Percentiles rank a stretch among this genome's conserved stretches.
Evolutionary conservation across 2,113 vertebrate species (phyloP).

Genomic region (Limnothrissa miodon): DNA sequence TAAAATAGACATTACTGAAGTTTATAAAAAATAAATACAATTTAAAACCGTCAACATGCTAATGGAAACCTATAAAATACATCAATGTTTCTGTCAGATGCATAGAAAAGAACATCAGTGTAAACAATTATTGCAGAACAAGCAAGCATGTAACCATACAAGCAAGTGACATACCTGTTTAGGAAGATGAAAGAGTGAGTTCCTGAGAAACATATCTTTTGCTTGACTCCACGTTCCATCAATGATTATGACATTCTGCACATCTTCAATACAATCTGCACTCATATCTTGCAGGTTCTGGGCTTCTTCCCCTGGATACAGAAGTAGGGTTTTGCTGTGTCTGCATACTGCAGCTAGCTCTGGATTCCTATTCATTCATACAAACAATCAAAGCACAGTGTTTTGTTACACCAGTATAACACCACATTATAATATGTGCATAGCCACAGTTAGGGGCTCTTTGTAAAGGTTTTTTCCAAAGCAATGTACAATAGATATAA

Average conservation of each 20-base stretch:
- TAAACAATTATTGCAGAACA: not conserved
- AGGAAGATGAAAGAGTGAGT: slow-evolving; percentile 86
- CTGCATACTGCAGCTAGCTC: slow-evolving; percentile 86
- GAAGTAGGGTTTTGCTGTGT: slow-evolving; percentile 80
- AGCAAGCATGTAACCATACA: no score
- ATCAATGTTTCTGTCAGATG: no score
- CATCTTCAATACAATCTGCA: slow-evolving; percentile 58
- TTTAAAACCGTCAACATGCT: no score
- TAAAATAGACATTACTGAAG: no score
- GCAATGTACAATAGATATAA: no score
- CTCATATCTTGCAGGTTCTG: slow-evolving; percentile 81
- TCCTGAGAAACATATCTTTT: slow-evolving; percentile 96
- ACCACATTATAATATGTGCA: not conserved
- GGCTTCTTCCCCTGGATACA: slow-evolving; percentile 89
- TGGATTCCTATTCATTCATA: slow-evolving; percentile 73
- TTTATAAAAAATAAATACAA: no score
- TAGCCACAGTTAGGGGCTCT: no score
- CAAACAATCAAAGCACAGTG: not conserved
- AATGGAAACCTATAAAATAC: no score
- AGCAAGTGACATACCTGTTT: slow-evolving; percentile 78
- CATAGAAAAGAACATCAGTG: not conserved
- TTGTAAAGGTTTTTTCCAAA: no score
- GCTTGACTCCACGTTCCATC: slow-evolving; percentile 98
- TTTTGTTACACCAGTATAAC: not conserved
- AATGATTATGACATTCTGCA: slow-evolving; percentile 85